phyloP scores from a whole-genome alignment of 2,797 vertebrate species.

The Pseudomugil gertrudae region DNA sequence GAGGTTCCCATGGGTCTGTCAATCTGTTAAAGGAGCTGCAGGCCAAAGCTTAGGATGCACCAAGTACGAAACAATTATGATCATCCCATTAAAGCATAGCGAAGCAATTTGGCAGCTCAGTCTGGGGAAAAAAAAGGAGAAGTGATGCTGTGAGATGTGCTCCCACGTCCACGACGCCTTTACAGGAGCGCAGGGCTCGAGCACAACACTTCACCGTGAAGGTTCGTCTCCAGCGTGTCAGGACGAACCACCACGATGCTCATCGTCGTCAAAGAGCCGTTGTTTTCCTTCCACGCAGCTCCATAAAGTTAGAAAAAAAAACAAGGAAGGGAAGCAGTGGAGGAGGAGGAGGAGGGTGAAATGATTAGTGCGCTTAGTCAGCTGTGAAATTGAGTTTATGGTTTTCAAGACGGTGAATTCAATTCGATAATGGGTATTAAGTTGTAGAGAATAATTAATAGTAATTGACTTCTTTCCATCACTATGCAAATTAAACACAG shows the following conservation, averaged over 20 bases:
- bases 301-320: slow-evolving; percentile 30
- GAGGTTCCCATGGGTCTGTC: slow-evolving; percentile 81
- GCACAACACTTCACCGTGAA: slow-evolving; percentile 15
- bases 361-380: slow-evolving; percentile 83
- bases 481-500: slow-evolving; percentile 82
- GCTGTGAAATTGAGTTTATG: slow-evolving; percentile 86
- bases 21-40: slow-evolving; percentile 78
- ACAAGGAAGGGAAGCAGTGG: slow-evolving; percentile 5
- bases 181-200: too few species aligned
- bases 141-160: slow-evolving; percentile 56
- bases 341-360: slow-evolving; percentile 39
- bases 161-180: slow-evolving; percentile 8
- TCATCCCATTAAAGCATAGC: slow-evolving; percentile 81
- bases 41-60: slow-evolving; percentile 78
- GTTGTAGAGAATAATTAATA: slow-evolving; percentile 84
- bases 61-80: slow-evolving; percentile 79
- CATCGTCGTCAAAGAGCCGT: slow-evolving; percentile 55
- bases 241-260: too few species aligned
- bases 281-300: slow-evolving; percentile 44
- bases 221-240: slow-evolving; percentile 31
- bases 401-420: slow-evolving; percentile 83
- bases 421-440: slow-evolving; percentile 84
- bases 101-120: slow-evolving; percentile 75
- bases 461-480: slow-evolving; percentile 84
- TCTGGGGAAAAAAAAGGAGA: slow-evolving; percentile 43